phyloP scores from a whole-genome alignment of 2,113 vertebrate species.

The Gadus macrocephalus region DNA sequence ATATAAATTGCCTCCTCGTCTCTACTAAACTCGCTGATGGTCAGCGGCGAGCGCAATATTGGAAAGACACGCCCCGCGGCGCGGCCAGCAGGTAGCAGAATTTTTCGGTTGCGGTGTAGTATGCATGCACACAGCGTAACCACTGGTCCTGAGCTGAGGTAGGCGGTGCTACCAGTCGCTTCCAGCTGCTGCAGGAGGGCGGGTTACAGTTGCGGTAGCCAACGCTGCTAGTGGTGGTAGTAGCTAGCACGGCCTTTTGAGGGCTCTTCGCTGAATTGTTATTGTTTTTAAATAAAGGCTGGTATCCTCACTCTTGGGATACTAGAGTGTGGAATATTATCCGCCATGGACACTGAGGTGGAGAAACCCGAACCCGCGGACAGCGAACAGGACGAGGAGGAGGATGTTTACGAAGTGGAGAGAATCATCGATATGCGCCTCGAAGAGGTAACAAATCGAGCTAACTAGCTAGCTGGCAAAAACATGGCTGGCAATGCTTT shows the following conservation, averaged over 20 bases:
- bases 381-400: slow-evolving; percentile 79
- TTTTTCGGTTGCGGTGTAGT: no score
- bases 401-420: slow-evolving; percentile 94
- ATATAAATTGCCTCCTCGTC: no score
- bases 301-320: no score
- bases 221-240: slow-evolving; percentile 18
- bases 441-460: slow-evolving; percentile 74
- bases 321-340: not conserved
- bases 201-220: slow-evolving; percentile 11
- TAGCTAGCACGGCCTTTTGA: slow-evolving; percentile 22
- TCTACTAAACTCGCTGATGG: no score
- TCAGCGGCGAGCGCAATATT: no score
- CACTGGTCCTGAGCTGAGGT: no score
- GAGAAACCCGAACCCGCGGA: slow-evolving; percentile 67
- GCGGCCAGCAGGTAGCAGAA: no score
- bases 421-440: slow-evolving; percentile 88
- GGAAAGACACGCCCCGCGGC: no score
- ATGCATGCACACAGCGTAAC: no score
- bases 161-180: no score
- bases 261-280: not conserved
- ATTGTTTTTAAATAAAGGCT: no score
- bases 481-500: not conserved
- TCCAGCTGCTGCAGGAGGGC: slow-evolving; percentile 7
- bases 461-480: slow-evolving; percentile 22
- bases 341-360: slow-evolving; percentile 49